A percentile compares a stretch with the other conserved stretches of the same genome.
Conservation (phyloP, 2,113 vertebrate species). For the Vicugna pacos region DNA sequence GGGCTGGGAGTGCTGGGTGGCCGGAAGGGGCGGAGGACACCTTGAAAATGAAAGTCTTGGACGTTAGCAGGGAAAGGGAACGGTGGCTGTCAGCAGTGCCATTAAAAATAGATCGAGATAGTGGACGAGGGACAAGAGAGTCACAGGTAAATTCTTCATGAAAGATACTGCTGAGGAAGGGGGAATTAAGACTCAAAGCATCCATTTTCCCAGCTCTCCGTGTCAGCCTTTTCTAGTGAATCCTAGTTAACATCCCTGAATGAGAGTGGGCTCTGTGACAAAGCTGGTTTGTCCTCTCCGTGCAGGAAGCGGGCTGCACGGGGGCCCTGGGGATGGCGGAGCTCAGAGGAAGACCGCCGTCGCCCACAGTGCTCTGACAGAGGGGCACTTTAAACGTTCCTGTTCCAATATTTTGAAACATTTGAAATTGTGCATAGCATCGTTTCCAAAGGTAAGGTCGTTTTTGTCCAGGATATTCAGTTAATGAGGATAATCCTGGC, state of each 20-base stretch:
- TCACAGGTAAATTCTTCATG: slow-evolving; percentile 22
- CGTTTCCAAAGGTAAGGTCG: not conserved
- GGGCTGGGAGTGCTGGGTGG: accelerated
- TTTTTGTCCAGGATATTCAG: not conserved
- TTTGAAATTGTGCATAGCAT: not conserved
- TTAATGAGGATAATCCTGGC: not conserved
- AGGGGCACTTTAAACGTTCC: accelerated
- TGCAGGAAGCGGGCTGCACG: not conserved
- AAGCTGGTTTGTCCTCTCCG: not conserved
- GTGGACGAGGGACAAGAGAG: not conserved
- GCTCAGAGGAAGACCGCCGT: accelerated
- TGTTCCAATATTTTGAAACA: not conserved
- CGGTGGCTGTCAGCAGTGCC: not conserved
- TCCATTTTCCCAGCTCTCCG: not conserved
- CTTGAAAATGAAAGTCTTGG: not conserved
- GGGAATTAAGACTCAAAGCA: not conserved
- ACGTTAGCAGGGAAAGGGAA: not conserved
- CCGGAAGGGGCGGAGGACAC: accelerated
- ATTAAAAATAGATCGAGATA: slow-evolving; percentile 42
- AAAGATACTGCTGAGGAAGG: slow-evolving; percentile 15
- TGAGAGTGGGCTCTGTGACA: not conserved
- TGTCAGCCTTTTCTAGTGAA: not conserved
- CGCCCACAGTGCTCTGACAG: accelerated
- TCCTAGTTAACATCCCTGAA: not conserved
- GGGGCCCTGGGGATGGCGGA: accelerated